A percentile compares a stretch with the other conserved stretches of the same genome.
phyloP scores from a whole-genome alignment of 2,797 vertebrate species.

The Glyptemys insculpta region DNA sequence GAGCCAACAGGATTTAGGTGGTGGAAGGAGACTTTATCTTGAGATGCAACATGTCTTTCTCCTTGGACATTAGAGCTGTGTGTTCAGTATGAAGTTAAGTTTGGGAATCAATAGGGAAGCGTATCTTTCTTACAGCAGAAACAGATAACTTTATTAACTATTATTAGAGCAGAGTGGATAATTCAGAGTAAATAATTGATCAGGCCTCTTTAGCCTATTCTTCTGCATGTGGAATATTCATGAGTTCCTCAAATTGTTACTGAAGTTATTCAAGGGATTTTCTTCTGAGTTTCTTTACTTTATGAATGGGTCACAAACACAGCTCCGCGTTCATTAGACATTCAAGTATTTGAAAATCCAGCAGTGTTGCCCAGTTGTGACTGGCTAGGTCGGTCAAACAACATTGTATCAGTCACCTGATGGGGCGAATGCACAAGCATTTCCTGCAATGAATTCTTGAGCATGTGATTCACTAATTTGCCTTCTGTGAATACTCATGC shows the following conservation, averaged over 20 bases:
- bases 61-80: constrained; percentile 34
- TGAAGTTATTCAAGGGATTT: not conserved
- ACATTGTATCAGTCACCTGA: not conserved
- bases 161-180: constrained; percentile 29
- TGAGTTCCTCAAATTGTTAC: not conserved
- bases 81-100: not conserved
- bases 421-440: not conserved
- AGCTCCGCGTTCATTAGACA: not conserved
- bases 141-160: constrained; percentile 7
- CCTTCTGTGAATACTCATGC: not conserved
- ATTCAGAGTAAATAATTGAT: not conserved
- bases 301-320: not conserved
- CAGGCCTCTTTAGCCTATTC: not conserved
- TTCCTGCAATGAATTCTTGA: not conserved
- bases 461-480: not conserved
- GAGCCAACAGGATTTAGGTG: not conserved
- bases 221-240: not conserved
- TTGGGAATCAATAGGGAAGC: constrained; percentile 40
- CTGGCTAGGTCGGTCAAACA: not conserved
- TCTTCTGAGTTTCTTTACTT: not conserved
- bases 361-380: fast-evolving
- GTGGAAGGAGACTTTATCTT: constrained; percentile 29
- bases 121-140: constrained; percentile 43
- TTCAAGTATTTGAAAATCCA: not conserved
- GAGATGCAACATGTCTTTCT: constrained; percentile 41